Base-by-base conservation (phyloP, 1,140 invertebrate genomes). In the Holotrichia oblita region DNA sequence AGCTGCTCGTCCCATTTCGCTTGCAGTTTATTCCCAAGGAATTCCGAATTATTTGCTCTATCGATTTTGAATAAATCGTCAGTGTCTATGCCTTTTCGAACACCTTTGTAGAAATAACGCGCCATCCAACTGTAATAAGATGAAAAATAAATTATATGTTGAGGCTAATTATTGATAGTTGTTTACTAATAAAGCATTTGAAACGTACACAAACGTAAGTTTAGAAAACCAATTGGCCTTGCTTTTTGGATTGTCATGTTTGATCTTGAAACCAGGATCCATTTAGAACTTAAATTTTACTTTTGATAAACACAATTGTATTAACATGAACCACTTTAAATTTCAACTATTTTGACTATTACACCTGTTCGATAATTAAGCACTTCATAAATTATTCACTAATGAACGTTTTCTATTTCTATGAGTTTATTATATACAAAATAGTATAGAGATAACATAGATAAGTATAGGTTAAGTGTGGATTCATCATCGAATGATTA, bases 1-100 rank as follows among this genome's bases (percentile, higher is more conserved):
- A 90, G 14, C 83, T 91, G 90, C 69, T 86, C 83, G 10, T 84
- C 82, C 89, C 89, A 90, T 80, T 89, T 84, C 73, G 87, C 87
- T 82, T 89, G 86, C 41, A 91, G 79, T 77, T 86, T 86, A 79
- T 88, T 85, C 0, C 89, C 89, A 27, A 88, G 61, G 14, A 82
- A 74, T 48, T 88, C 87, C 0, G 85, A 86, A 79, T 82, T 79
- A 44, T 85, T 81, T 0, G 77, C 48, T 24, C 81, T 76, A 17
- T 81, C n/a, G 0, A 81, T 80, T 80, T 84, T 82, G 73, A 85
- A 85, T 24, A 86, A 55, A 80, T 85, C 84, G 22, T 79, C 40
- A 0, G 84, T 75, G 73, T 84, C 79, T n/a, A 86, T 78, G 34
- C 81, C 80, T 59, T 80, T 73, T 78, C 81, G 81, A 0, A 78